Evolutionary conservation across 2,888 invertebrate genomes (phyloP).

Genomic region (Apoda limacodes): DNA sequence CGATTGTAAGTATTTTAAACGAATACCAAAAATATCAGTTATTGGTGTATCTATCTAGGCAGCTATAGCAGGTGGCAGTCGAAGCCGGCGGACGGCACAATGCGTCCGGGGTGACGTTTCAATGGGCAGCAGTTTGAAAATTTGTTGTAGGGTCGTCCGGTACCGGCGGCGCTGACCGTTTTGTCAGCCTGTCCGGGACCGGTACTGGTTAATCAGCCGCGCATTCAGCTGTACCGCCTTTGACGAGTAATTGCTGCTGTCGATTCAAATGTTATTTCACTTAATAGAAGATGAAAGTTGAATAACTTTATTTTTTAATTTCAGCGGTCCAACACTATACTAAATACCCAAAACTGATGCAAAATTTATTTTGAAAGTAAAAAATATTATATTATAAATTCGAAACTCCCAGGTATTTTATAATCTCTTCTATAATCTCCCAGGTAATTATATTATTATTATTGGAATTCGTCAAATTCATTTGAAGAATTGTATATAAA

Average conservation of each 20-base stretch:
- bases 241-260: slow-evolving; percentile 61
- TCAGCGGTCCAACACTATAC: too few species aligned
- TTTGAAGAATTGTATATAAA: too few species aligned
- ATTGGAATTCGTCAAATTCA: too few species aligned
- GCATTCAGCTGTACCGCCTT: slow-evolving; percentile 65
- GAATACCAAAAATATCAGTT: too few species aligned
- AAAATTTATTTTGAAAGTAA: too few species aligned
- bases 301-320: too few species aligned
- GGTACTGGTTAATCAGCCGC: slow-evolving; percentile 58
- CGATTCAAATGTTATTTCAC: slow-evolving; percentile 53
- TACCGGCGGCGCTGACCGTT: slow-evolving; percentile 51
- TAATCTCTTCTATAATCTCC: too few species aligned
- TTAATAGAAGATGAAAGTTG: slow-evolving; percentile 10
- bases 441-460: too few species aligned
- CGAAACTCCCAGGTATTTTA: too few species aligned
- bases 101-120: slow-evolving; percentile 50
- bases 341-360: too few species aligned
- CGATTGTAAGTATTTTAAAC: too few species aligned
- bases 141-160: slow-evolving; percentile 47
- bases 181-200: slow-evolving; percentile 60
- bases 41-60: slow-evolving; percentile 8
- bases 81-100: slow-evolving; percentile 44
- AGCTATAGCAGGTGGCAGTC: slow-evolving; percentile 14
- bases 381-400: too few species aligned
- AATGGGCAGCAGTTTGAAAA: slow-evolving; percentile 58